A percentile compares a stretch with the other conserved stretches of the same genome.
Evolutionary conservation across 2,797 vertebrate species (phyloP).

Genomic region (Microctenopoma stevenorrisi): DNA sequence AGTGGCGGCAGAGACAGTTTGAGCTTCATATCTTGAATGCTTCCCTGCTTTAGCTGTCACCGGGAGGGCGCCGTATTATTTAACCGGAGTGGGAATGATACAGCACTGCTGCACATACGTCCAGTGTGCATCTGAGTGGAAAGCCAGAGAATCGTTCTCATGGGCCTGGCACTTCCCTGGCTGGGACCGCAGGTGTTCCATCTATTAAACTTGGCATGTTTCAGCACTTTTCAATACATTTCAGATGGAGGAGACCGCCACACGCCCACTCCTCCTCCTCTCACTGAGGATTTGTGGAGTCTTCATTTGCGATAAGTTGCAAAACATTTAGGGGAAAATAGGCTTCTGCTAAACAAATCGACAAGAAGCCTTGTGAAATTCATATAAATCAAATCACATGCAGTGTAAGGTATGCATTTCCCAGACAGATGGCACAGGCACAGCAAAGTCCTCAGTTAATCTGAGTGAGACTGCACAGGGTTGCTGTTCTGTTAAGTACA

Average conservation of each 20-base stretch:
- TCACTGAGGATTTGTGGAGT: constrained; percentile 3
- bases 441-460: constrained; percentile 76
- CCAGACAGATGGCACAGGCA: constrained; percentile 71
- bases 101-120: constrained; percentile 40
- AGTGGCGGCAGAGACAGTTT: constrained; percentile 21
- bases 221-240: constrained; percentile 33
- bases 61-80: constrained; percentile 24
- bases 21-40: constrained; percentile 23
- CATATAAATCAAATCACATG: constrained; percentile 18
- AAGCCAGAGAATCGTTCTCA: constrained; percentile 23
- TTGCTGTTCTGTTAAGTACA: constrained; percentile 40
- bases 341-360: constrained; percentile 17
- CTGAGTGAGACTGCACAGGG: constrained; percentile 59
- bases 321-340: constrained; percentile 16
- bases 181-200: constrained; percentile 27
- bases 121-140: constrained; percentile 23
- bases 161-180: constrained; percentile 32
- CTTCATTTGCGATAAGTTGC: constrained; percentile 23
- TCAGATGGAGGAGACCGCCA: constrained; percentile 5
- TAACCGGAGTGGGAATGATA: constrained; percentile 32
- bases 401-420: constrained; percentile 42
- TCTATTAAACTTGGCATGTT: constrained; percentile 41
- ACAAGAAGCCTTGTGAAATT: constrained; percentile 14
- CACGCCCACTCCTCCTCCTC: neutral
- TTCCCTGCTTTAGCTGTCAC: constrained; percentile 40